Evolutionary conservation across 2,113 vertebrate genomes (phyloP).

Genomic region (Zosterops borbonicus): DNA sequence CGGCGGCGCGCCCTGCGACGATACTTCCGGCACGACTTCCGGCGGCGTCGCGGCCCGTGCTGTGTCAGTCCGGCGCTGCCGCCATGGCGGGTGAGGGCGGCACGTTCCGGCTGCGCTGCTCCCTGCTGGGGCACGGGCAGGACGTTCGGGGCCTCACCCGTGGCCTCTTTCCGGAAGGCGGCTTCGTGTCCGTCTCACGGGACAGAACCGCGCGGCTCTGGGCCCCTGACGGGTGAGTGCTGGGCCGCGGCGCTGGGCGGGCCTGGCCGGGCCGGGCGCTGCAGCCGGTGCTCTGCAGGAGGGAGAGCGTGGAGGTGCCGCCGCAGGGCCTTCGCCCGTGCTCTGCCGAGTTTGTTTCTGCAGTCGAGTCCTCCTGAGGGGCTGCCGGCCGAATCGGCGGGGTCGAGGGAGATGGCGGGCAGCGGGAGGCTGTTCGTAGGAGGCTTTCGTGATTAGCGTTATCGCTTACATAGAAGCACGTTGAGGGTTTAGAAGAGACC

Average conservation of each 20-base stretch:
- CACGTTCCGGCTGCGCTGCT: constrained; percentile 87
- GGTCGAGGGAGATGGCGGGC: no score
- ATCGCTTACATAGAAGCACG: not conserved
- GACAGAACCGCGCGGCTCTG: constrained; percentile 92
- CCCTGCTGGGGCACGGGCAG: constrained; percentile 88
- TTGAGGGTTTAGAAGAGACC: not conserved
- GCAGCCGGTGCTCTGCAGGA: accelerated
- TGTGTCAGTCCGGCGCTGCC: constrained; percentile 70
- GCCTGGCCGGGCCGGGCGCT: not conserved
- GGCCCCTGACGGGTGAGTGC: constrained; percentile 85
- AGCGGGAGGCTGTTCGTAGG: not conserved
- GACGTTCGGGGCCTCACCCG: constrained; percentile 87
- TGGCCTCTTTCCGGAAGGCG: constrained; percentile 79
- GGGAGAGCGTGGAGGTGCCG: not conserved
- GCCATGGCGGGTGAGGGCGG: constrained; percentile 68
- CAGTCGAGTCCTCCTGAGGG: accelerated
- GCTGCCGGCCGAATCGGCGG: accelerated
- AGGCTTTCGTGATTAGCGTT: not conserved
- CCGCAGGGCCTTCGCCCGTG: not conserved
- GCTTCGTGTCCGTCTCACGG: constrained; percentile 93
- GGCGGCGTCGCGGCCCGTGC: constrained; percentile 1
- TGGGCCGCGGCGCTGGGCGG: not conserved
- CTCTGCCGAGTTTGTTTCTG: no score
- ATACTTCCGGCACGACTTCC: constrained; percentile 39
- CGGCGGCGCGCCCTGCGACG: accelerated